phyloP scores from a whole-genome alignment of 1,140 invertebrate species.

The Drosophila bipectinata region DNA sequence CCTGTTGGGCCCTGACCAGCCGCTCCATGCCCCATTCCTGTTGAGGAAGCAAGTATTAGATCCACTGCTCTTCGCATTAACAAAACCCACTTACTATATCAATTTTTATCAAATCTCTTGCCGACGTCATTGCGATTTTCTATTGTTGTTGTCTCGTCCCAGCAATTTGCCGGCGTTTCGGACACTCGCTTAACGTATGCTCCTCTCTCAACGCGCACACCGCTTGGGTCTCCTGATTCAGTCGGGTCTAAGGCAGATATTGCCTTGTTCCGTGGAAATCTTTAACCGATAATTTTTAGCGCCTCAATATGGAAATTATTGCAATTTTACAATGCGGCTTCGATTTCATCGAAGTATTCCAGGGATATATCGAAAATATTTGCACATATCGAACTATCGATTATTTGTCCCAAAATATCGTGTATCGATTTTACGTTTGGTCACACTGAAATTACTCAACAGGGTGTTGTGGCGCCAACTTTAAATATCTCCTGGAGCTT shows the following conservation, averaged over 20 bases:
- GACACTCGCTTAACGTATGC: neutral
- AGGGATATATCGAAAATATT: neutral
- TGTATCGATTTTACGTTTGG: too few relatives aligned
- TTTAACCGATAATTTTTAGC: neutral
- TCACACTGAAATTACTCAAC: too few relatives aligned
- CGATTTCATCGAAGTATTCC: constrained; percentile 7
- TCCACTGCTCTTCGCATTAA: neutral
- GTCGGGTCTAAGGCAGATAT: neutral
- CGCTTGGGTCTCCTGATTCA: neutral
- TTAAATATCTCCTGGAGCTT: too few relatives aligned
- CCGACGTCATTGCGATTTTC: constrained; percentile 55
- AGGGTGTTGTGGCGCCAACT: too few relatives aligned
- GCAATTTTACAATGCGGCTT: constrained; percentile 10
- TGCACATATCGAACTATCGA: too few relatives aligned
- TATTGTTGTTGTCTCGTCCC: constrained; percentile 31
- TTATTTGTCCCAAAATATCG: too few relatives aligned
- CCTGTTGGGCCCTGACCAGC: constrained; percentile 90
- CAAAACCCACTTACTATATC: constrained; percentile 75
- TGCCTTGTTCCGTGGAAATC: neutral
- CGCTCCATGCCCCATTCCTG: constrained; percentile 95
- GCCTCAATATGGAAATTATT: neutral
- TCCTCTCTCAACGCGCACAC: neutral
- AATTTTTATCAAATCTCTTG: constrained; percentile 80
- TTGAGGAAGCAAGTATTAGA: neutral
- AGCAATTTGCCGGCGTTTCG: constrained; percentile 5